Percentiles rank a stretch among this genome's conserved stretches.
Evolutionary conservation across 2,113 vertebrate genomes (phyloP).

Genomic region (Thunnus maccoyii): DNA sequence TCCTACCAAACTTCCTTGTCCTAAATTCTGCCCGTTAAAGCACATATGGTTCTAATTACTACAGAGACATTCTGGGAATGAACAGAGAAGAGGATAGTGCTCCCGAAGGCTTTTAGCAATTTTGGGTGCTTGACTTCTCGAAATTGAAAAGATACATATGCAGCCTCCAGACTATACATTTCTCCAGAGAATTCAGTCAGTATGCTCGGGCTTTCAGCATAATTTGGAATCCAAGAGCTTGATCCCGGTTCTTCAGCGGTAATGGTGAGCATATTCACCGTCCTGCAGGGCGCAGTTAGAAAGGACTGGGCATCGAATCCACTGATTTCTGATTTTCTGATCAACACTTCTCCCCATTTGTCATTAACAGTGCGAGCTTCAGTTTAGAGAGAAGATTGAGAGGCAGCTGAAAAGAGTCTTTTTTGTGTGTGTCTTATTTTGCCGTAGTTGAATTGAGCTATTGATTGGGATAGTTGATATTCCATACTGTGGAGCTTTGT

Average conservation of each 20-base stretch:
- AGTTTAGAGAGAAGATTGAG: not conserved
- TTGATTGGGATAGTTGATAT: conserved; percentile 46
- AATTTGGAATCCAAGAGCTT: conserved; percentile 37
- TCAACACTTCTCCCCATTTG: conserved; percentile 14
- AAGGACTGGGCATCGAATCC: conserved; percentile 2
- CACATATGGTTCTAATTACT: conserved; percentile 58
- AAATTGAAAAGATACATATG: conserved; percentile 62
- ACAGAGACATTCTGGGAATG: conserved; percentile 40
- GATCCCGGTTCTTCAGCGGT: conserved; percentile 38
- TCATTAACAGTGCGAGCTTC: conserved; percentile 20
- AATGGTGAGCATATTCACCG: conserved; percentile 15
- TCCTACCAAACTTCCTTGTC: conserved; percentile 33
- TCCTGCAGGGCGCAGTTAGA: not conserved
- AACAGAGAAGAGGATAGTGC: conserved; percentile 37
- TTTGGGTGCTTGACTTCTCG: conserved; percentile 50
- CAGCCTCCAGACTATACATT: conserved; percentile 36
- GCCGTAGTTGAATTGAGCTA: conserved; percentile 19
- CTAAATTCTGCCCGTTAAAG: conserved; percentile 47
- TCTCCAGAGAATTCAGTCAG: conserved; percentile 33
- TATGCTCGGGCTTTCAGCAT: conserved; percentile 11
- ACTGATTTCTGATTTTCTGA: conserved; percentile 19
- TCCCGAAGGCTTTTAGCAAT: conserved; percentile 54
- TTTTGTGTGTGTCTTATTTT: conserved; percentile 31
- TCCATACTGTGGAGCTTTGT: conserved; percentile 2
- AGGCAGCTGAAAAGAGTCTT: not conserved